Percentiles rank a stretch among this genome's conserved stretches.
Evolutionary conservation across 1,140 invertebrate species (phyloP).

Genomic region (Drosophila malerkotliana): DNA sequence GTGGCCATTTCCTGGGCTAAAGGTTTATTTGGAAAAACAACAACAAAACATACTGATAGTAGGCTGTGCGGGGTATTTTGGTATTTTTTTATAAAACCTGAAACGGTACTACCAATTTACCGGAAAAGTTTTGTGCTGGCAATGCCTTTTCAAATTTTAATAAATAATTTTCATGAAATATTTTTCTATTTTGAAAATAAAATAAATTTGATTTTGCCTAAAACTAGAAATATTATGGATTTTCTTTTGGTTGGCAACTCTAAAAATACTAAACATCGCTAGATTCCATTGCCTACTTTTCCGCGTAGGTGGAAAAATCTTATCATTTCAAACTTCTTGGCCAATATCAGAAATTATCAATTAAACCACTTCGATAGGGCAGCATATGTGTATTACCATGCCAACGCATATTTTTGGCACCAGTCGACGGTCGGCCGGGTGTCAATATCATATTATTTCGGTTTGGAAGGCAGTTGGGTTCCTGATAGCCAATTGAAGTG

Average conservation of each 20-base stretch:
- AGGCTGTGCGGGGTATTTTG: background rate
- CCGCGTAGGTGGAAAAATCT: conserved; percentile 12
- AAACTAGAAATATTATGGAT: too few relatives aligned
- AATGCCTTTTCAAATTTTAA: too few relatives aligned
- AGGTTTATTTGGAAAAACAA: conserved; percentile 36
- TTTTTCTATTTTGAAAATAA: too few relatives aligned
- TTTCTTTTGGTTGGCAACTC: too few relatives aligned
- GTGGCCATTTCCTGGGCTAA: conserved; percentile 74
- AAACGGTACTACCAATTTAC: background rate
- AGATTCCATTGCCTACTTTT: conserved; percentile 3
- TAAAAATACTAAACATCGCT: background rate
- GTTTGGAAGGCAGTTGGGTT: conserved; percentile 5
- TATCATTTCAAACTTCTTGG: conserved; percentile 15
- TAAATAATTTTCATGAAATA: too few relatives aligned
- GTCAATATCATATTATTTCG: background rate
- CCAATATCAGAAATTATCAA: conserved; percentile 40
- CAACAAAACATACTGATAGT: conserved; percentile 4
- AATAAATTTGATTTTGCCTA: too few relatives aligned
- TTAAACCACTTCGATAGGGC: conserved; percentile 22
- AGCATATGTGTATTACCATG: conserved; percentile 32
- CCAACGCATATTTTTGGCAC: conserved; percentile 8
- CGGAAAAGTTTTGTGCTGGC: too few relatives aligned
- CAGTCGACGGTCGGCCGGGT: conserved; percentile 27
- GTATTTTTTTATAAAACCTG: background rate
- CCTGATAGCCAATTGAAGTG: conserved; percentile 2